Evolutionary conservation across 2,113 vertebrate species (phyloP).

Genomic region (Pterocles orientalis): DNA sequence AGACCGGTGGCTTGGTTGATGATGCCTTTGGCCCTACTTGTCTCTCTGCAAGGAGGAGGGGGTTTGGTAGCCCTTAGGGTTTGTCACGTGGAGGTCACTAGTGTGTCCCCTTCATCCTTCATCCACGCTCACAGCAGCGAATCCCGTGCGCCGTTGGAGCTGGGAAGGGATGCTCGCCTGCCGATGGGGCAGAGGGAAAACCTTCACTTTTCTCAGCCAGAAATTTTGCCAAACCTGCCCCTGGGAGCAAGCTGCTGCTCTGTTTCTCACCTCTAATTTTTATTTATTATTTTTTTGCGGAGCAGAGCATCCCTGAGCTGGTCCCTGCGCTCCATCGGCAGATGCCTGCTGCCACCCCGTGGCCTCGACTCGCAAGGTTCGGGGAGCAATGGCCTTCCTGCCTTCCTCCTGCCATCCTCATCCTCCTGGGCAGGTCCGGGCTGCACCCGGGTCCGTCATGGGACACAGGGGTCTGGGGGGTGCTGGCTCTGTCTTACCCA

Average conservation of each 20-base stretch:
- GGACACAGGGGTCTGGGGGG: accelerated
- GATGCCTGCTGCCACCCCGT: slow-evolving; percentile 52
- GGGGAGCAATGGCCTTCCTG: no score
- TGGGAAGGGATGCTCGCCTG: neutral
- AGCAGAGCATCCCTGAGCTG: neutral
- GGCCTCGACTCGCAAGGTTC: neutral
- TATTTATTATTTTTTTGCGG: no score
- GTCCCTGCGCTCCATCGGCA: neutral
- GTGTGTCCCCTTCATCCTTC: neutral
- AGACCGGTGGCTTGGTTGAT: neutral
- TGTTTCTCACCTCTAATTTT: neutral
- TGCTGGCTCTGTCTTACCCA: neutral
- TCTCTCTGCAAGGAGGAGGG: no score
- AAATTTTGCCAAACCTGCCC: accelerated
- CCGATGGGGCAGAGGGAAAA: accelerated
- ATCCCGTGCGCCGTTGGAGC: neutral
- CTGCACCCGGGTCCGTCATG: accelerated
- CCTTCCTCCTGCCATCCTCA: neutral
- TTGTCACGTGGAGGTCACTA: neutral
- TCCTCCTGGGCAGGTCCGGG: neutral
- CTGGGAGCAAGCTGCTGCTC: neutral
- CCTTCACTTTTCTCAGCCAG: accelerated
- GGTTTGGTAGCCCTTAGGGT: neutral
- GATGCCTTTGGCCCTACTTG: neutral
- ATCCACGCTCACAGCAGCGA: neutral